Percentiles rank a stretch among this genome's conserved stretches.
Evolutionary conservation across 2,888 invertebrate genomes (phyloP).

Genomic region (Apodemia duryi): DNA sequence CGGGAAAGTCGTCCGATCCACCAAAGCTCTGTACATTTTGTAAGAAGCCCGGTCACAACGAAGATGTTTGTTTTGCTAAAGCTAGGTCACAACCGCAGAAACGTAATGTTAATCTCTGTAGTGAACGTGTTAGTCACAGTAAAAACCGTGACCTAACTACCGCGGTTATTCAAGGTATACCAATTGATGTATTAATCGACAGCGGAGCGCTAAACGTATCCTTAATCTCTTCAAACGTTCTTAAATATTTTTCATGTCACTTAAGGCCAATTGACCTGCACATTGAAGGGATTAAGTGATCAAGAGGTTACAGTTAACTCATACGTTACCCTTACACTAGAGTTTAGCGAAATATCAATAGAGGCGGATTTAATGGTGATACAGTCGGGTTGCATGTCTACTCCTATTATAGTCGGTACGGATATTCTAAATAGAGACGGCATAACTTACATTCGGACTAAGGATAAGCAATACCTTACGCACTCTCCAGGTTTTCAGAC

Average conservation of each 20-base stretch:
- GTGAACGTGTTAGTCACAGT: not conserved
- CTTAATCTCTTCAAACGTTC: constrained; percentile 24
- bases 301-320: constrained; percentile 14
- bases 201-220: constrained; percentile 30
- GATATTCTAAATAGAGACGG: constrained; percentile 7
- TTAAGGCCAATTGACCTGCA: constrained; percentile 18
- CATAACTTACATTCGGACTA: constrained; percentile 7
- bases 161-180: constrained; percentile 20
- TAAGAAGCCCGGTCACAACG: constrained; percentile 17
- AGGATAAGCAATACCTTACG: constrained; percentile 1
- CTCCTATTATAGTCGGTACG: constrained; percentile 15
- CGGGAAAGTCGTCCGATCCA: too few relatives aligned
- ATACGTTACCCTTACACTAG: constrained; percentile 25
- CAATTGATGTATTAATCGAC: constrained; percentile 32
- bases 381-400: not conserved
- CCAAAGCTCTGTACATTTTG: constrained; percentile 12
- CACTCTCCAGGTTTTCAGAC: not conserved
- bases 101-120: constrained; percentile 8
- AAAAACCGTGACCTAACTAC: constrained; percentile 11
- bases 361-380: constrained; percentile 12
- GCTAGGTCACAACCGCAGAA: constrained; percentile 3
- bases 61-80: constrained; percentile 13
- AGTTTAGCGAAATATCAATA: constrained; percentile 19
- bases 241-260: constrained; percentile 24
- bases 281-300: constrained; percentile 24